phyloP scores from a whole-genome alignment of 35 echinoderm and acorn worm genomes.

The Strongylocentrotus purpuratus region DNA sequence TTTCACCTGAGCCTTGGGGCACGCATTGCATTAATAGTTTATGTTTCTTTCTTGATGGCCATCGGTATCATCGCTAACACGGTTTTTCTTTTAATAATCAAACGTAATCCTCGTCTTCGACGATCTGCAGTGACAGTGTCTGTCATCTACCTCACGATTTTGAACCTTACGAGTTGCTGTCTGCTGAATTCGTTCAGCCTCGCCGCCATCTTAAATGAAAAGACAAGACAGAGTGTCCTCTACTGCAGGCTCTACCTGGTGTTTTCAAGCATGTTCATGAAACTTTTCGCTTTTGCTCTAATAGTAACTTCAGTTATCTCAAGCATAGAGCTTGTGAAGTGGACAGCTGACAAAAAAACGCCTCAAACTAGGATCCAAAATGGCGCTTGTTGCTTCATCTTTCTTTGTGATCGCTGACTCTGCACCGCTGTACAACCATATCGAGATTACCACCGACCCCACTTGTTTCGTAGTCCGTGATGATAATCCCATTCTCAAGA shows the following conservation, averaged over 20 bases:
- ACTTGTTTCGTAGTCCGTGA: slow-evolving; percentile 22
- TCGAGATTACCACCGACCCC: neutral
- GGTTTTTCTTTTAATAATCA: neutral
- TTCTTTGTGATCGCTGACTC: neutral
- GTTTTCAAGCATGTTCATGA: slow-evolving; percentile 11
- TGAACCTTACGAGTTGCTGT: neutral
- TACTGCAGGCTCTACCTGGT: neutral
- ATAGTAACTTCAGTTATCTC: neutral
- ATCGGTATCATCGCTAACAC: neutral
- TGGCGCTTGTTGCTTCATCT: neutral
- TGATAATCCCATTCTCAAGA: neutral
- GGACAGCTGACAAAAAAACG: neutral
- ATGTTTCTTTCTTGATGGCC: neutral
- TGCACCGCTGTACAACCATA: neutral
- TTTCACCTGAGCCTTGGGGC: neutral
- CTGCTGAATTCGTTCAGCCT: slow-evolving; percentile 24
- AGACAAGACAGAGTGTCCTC: neutral
- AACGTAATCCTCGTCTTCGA: neutral
- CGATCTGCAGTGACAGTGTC: neutral
- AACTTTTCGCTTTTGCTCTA: neutral
- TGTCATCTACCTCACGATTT: neutral
- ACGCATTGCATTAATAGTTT: neutral
- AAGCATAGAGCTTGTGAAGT: neutral
- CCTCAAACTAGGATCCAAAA: neutral
- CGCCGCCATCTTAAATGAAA: neutral